Percentiles rank a stretch among this genome's conserved stretches.
Conservation (phyloP, 2,113 vertebrate species). For the Symphodus melops region DNA sequence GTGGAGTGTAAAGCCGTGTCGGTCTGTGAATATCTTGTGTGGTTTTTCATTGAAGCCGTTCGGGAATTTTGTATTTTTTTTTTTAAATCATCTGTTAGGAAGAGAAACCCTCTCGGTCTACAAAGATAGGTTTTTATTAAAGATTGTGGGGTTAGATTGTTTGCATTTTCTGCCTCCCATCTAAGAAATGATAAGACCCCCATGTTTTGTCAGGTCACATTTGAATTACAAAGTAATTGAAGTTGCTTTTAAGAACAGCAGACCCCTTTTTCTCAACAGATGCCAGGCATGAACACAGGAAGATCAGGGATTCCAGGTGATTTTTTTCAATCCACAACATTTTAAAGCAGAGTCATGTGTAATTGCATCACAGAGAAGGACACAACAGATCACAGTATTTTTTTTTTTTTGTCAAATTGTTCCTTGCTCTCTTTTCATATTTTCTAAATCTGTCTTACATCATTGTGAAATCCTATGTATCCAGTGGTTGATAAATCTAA, state of each 20-base stretch:
- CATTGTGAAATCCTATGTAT: too few species aligned
- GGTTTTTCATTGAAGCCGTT: constrained; percentile 23
- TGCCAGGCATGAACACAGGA: background rate
- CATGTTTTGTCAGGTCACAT: background rate
- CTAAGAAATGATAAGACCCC: constrained; percentile 5
- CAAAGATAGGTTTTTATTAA: background rate
- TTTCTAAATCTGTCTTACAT: background rate
- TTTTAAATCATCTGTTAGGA: constrained; percentile 16
- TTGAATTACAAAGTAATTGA: background rate
- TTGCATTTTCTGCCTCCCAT: background rate
- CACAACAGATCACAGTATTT: constrained; percentile 28
- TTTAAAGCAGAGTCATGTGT: background rate
- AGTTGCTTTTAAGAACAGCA: background rate
- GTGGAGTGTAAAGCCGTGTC: constrained; percentile 1
- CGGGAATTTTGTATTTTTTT: too few species aligned
- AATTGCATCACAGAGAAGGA: constrained; percentile 14
- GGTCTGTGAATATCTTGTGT: constrained; percentile 4
- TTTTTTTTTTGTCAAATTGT: constrained; percentile 23
- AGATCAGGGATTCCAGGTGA: too few species aligned
- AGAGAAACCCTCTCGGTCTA: background rate
- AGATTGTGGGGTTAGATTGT: background rate
- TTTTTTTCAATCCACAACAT: too few species aligned
- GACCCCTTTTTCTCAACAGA: background rate
- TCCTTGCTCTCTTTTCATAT: constrained; percentile 29
- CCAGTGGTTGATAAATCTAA: too few species aligned